Evolutionary conservation across 2,797 vertebrate species (phyloP), one percentile per base, ranked within the genome.

Genomic region (Rhabdomys pumilio): DNA sequence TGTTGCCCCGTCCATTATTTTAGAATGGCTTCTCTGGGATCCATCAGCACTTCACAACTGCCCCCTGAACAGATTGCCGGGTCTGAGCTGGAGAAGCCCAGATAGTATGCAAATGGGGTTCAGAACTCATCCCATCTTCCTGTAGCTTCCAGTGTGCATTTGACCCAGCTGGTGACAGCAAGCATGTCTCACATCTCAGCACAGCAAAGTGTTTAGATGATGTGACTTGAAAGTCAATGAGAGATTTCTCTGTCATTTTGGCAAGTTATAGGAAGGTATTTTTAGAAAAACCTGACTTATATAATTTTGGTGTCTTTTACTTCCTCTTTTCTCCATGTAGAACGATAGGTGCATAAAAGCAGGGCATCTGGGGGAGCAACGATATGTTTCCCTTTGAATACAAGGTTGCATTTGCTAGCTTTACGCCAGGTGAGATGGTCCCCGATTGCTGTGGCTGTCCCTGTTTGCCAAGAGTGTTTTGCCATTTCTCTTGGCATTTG

Each of bases 231-330:
- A 95, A 96, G 89, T 81, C 93, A 97, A 96, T 95, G 93, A 94
- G 98, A 93, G 95, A 67, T 73, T 47, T 91, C 83, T 95, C 97
- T 80, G 90, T 94, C 96, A 96, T 94, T 91, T 97, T 96, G 96
- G 94, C 94, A 95, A 93, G 92, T 89, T 90, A 83, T 76, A 89
- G 80, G 67, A 89, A 96, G 81, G 73, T 93, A 96, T 96, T 96
- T 97, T 97, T 97, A 96, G 97, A 89, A 94, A 73, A 95, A 84
- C 31, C 61, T 96, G 80, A 53, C 96, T 97, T 97, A 95, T 10
- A 50, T 96, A 96, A 97, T 97, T 92, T 83, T 91, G 85, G 84
- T 92, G 79, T 90, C 91, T 95, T 93, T 83, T 75, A 50, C 38
- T 53, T 84, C 85, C 38, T 91, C 17, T 91, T 55, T 93, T 87